Percentiles rank a stretch among this genome's conserved stretches.
Conservation (phyloP, 2,888 invertebrate genomes). For the Drosophila gaucha region DNA sequence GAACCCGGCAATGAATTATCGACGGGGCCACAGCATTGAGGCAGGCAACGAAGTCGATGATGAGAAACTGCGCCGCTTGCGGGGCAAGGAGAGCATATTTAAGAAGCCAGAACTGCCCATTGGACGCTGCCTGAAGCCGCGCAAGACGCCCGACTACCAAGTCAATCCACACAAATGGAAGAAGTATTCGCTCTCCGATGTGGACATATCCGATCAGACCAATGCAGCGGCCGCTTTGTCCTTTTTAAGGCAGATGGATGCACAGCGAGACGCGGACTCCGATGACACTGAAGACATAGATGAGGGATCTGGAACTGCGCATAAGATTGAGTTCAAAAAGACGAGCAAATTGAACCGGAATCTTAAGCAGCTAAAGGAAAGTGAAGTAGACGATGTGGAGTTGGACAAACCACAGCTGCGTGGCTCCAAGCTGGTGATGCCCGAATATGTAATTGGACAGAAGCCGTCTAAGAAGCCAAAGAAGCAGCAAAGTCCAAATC, state of each 20-base stretch:
- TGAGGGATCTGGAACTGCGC: background rate
- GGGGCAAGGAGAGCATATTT: conserved; percentile 90
- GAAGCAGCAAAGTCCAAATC: conserved; percentile 78
- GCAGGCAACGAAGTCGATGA: conserved; percentile 37
- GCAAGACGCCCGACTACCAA: conserved; percentile 85
- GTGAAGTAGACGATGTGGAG: conserved; percentile 76
- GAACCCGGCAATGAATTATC: conserved; percentile 68
- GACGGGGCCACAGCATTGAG: conserved; percentile 43
- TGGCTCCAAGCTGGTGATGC: conserved; percentile 91
- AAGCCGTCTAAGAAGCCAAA: conserved; percentile 81
- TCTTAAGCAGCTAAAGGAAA: conserved; percentile 68
- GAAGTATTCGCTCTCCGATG: conserved; percentile 92
- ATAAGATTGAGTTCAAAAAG: conserved; percentile 83
- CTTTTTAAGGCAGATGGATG: conserved; percentile 90
- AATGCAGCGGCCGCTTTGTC: conserved; percentile 92
- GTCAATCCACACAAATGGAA: conserved; percentile 93
- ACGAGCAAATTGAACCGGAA: conserved; percentile 78
- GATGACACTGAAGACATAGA: conserved; percentile 33
- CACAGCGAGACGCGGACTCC: conserved; percentile 84
- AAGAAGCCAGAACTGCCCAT: conserved; percentile 90
- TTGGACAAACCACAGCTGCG: conserved; percentile 86
- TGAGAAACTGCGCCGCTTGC: conserved; percentile 71
- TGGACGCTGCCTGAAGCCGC: conserved; percentile 86
- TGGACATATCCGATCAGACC: conserved; percentile 92
- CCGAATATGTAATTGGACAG: conserved; percentile 92